Base-by-base conservation (phyloP, 1,140 invertebrate genomes). In the Saccostrea cuccullata region DNA sequence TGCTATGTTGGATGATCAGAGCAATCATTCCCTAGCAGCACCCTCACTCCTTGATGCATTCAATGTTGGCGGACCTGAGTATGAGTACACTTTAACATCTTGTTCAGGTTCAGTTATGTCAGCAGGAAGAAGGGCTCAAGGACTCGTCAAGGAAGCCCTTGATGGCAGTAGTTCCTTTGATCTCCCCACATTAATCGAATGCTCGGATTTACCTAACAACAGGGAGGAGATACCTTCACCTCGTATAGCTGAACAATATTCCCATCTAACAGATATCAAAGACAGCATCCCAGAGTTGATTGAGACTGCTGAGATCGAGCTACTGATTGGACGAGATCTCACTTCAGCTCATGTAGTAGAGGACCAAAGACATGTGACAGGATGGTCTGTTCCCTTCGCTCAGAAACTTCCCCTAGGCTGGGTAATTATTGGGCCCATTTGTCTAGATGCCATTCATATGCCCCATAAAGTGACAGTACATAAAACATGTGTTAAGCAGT, bases 351-450 rank as follows among this genome's bases (percentile, higher is more conserved):
- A 90, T 47, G 26, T 86, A 15, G 87, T 90, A 5, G 36, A 64
- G 15, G 87, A 88, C 17, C 89, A 90, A 86, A 12, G 36, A 36
- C 0, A 58, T 4, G 88, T 88, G 23, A 23, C 47, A 11, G 0
- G n/a, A 15, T 23, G 60, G 47, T n/a, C n/a, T n/a, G 13, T 26
- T 2, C 88, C 87, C 0, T 90, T 86, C 77, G 88, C 89, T 40
- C 88, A 89, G 40, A 86, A 86, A 30, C 84, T 91, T 23, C n/a
- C 4, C 55, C 84, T 90, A n/a, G 91, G 89, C 2, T 91, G 90
- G 88, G 82, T 84, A 17, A 85, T 91, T 11, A 77, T 91, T 11
- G 90, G 89, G 0, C 60, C 87, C 55, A 47, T 40, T 6, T 91
- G 90, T 73, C 58, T 90, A 6, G 88, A 67, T 40, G 58, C 23